Conservation (phyloP, 1,140 invertebrate genomes). For the Danaus melanippus region DNA sequence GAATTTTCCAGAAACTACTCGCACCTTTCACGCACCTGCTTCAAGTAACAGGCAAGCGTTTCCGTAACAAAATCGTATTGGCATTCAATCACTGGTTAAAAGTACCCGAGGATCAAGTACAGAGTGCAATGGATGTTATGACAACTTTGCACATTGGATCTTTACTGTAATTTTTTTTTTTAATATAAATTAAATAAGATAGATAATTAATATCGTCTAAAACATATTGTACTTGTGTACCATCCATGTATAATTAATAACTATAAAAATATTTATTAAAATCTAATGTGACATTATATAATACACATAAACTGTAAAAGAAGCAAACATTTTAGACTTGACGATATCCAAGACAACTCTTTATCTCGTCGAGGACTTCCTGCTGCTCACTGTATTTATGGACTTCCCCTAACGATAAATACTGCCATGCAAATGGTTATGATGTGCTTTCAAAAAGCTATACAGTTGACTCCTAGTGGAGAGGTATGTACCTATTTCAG, state of each 20-base stretch:
- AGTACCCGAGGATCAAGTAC: conserved; percentile 8
- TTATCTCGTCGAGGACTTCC: conserved; percentile 8
- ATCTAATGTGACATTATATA: conserved; percentile 1
- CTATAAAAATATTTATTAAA: background rate
- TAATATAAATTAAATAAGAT: background rate
- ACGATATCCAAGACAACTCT: conserved; percentile 18
- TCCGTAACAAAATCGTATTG: conserved; percentile 5
- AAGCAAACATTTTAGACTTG: conserved; percentile 8
- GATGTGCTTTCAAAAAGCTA: no score
- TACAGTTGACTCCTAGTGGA: no score
- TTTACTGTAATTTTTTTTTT: conserved; percentile 10
- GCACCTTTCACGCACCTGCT: background rate
- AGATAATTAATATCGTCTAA: no score
- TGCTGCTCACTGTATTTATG: conserved; percentile 13
- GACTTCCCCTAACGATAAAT: conserved; percentile 11
- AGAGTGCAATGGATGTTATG: background rate
- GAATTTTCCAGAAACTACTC: background rate
- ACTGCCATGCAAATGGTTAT: background rate
- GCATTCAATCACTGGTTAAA: conserved; percentile 16
- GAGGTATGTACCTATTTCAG: no score
- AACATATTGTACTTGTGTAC: no score
- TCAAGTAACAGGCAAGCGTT: background rate
- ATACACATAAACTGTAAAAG: background rate
- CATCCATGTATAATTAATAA: background rate
- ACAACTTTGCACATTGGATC: conserved; percentile 1